A percentile compares a stretch with the other conserved stretches of the same genome.
Conservation (phyloP, 2,797 vertebrate genomes). For the Chelidonichthys spinosus region DNA sequence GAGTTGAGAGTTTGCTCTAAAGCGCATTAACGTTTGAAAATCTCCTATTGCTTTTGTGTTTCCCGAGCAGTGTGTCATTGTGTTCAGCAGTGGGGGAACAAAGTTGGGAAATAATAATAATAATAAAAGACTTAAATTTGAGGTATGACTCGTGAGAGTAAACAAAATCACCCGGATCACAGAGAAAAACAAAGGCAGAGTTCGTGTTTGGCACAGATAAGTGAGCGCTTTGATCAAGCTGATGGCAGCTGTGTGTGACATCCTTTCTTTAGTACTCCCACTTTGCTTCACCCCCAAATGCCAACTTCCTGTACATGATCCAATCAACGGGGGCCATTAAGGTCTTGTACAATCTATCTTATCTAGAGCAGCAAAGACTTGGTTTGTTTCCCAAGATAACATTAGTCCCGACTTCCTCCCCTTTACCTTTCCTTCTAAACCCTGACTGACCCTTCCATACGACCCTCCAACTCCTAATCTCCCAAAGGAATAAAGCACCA, state of each 20-base stretch:
- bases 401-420: conserved; percentile 72
- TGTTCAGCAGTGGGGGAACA: conserved; percentile 17
- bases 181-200: conserved; percentile 46
- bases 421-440: conserved; percentile 49
- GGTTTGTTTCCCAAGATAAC: conserved; percentile 75
- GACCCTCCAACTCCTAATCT: conserved; percentile 26
- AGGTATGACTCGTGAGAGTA: conserved; percentile 56
- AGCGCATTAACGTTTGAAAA: conserved; percentile 19
- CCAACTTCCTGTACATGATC: conserved; percentile 66
- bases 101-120: conserved; percentile 22
- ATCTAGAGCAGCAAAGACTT: conserved; percentile 69
- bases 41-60: conserved; percentile 19
- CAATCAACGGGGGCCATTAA: conserved; percentile 56
- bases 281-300: conserved; percentile 43
- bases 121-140: conserved; percentile 48
- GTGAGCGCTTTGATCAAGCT: conserved; percentile 72
- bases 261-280: conserved; percentile 36
- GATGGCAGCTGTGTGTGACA: conserved; percentile 60
- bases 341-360: conserved; percentile 64
- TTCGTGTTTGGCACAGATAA: conserved; percentile 70
- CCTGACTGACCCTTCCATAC: conserved; percentile 57
- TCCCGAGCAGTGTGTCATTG: conserved; percentile 12
- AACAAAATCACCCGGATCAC: conserved; percentile 64
- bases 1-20: conserved; percentile 22
- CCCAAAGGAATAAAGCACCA: conserved; percentile 11